These are phyloP conservation scores for Macaca mulatta DNA, from an alignment of 2,113 vertebrate species.

Conservation along the genomic window DNA sequence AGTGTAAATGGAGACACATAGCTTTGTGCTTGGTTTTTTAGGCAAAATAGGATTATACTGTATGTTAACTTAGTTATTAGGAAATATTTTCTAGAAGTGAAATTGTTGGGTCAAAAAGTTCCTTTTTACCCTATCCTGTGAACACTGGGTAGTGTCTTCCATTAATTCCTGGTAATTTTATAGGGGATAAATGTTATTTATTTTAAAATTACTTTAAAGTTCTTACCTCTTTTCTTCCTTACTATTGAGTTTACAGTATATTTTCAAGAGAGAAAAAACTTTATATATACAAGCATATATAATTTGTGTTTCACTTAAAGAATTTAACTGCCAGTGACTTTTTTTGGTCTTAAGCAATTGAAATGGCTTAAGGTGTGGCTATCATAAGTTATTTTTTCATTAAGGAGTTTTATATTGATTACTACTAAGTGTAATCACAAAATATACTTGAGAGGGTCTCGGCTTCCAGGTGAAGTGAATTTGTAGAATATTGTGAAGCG, in stretches of 20 bases:
- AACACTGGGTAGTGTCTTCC: background rate
- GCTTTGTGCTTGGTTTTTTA: background rate
- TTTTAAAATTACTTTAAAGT: background rate
- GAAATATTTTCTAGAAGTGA: background rate
- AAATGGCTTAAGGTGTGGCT: background rate
- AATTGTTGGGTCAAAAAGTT: background rate
- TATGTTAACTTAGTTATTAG: background rate
- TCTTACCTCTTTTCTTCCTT: background rate
- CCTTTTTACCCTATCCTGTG: background rate
- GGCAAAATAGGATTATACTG: too few relatives aligned
- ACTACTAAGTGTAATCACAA: background rate
- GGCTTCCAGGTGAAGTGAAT: background rate
- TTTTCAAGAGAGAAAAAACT: background rate
- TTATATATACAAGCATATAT: background rate
- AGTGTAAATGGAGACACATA: accelerated
- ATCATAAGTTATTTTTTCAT: background rate
- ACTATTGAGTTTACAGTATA: background rate
- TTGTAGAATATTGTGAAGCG: too few relatives aligned
- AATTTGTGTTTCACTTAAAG: background rate
- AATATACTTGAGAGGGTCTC: too few relatives aligned
- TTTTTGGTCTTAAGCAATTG: background rate
- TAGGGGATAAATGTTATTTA: too few relatives aligned
- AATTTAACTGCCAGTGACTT: accelerated
- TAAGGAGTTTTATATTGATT: background rate
- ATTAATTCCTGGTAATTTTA: background rate